These are phyloP conservation scores for Stegastes partitus DNA, from an alignment of 2,113 vertebrate genomes.

Conservation along the genomic window DNA sequence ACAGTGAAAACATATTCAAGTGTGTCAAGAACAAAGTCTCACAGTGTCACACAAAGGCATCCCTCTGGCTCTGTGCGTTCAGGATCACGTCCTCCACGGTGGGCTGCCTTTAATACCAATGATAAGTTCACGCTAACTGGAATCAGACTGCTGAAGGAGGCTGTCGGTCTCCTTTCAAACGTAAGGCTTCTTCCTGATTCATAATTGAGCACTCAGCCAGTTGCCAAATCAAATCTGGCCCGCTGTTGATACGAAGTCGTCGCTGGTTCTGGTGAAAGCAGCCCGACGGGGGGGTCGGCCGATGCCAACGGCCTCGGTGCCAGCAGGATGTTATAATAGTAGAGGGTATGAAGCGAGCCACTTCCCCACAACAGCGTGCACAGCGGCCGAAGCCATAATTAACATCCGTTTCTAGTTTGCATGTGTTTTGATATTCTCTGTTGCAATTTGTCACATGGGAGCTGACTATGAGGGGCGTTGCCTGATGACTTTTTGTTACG, in stretches of 20 bases:
- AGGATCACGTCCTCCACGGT: slow-evolving; percentile 44
- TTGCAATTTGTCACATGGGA: slow-evolving; percentile 63
- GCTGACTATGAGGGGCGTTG: slow-evolving; percentile 33
- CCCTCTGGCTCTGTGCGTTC: slow-evolving; percentile 41
- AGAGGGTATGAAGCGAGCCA: slow-evolving; percentile 65
- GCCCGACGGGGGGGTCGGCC: slow-evolving; percentile 49
- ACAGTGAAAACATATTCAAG: slow-evolving; percentile 60
- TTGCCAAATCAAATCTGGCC: slow-evolving; percentile 63
- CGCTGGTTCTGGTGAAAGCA: slow-evolving; percentile 43
- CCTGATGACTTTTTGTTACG: slow-evolving; percentile 44
- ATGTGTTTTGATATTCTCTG: slow-evolving; percentile 65
- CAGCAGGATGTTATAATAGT: slow-evolving; percentile 77
- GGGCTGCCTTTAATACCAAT: slow-evolving; percentile 58
- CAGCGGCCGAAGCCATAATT: slow-evolving; percentile 52
- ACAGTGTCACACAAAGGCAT: slow-evolving; percentile 42
- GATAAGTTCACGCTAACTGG: slow-evolving; percentile 66
- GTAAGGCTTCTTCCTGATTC: slow-evolving; percentile 51
- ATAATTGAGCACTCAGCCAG: slow-evolving; percentile 46
- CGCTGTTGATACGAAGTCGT: slow-evolving; percentile 55
- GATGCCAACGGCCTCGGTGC: slow-evolving; percentile 68
- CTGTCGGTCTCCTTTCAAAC: slow-evolving; percentile 55
- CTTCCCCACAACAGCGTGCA: slow-evolving; percentile 48
- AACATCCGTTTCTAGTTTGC: slow-evolving; percentile 68
- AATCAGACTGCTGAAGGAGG: slow-evolving; percentile 65
- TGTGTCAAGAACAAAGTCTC: slow-evolving; percentile 26